phyloP scores from a whole-genome alignment of 2,888 invertebrate genomes.

The Cryptocheilus praepositus region DNA sequence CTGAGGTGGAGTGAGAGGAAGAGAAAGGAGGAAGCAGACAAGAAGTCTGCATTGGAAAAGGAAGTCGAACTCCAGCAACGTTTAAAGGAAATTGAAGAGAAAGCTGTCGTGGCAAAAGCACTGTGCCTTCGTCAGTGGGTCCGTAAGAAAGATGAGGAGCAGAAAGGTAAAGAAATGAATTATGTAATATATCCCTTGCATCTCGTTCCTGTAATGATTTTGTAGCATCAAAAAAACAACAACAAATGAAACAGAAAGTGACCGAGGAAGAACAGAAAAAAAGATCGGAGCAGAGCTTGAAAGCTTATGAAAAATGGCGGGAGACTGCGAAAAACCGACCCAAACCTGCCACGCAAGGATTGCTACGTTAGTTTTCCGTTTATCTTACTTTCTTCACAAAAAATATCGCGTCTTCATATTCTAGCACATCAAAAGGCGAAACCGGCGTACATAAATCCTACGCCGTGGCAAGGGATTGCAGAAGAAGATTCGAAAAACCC shows the following conservation, averaged over 20 bases:
- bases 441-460: conserved; percentile 81
- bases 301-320: conserved; percentile 81
- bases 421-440: conserved; percentile 81
- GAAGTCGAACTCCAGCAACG: conserved; percentile 75
- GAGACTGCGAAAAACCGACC: conserved; percentile 80
- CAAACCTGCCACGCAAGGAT: conserved; percentile 79
- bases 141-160: conserved; percentile 78
- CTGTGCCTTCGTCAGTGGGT: conserved; percentile 76
- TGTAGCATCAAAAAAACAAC: too few species aligned
- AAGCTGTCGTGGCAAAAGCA: conserved; percentile 61
- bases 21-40: conserved; percentile 72
- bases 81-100: conserved; percentile 66
- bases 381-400: conserved; percentile 16
- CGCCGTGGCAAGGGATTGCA: conserved; percentile 79
- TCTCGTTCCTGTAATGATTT: neutral
- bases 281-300: conserved; percentile 77
- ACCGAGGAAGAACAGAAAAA: conserved; percentile 77
- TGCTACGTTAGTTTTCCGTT: conserved; percentile 76
- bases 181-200: neutral
- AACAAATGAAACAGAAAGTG: conserved; percentile 75
- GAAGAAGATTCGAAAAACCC: conserved; percentile 55
- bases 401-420: conserved; percentile 8
- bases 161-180: conserved; percentile 75
- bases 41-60: conserved; percentile 74
- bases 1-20: conserved; percentile 72